Percentiles rank a stretch among this genome's conserved stretches.
Conservation (phyloP, 2,113 vertebrate genomes). For the Ophiodon elongatus region DNA sequence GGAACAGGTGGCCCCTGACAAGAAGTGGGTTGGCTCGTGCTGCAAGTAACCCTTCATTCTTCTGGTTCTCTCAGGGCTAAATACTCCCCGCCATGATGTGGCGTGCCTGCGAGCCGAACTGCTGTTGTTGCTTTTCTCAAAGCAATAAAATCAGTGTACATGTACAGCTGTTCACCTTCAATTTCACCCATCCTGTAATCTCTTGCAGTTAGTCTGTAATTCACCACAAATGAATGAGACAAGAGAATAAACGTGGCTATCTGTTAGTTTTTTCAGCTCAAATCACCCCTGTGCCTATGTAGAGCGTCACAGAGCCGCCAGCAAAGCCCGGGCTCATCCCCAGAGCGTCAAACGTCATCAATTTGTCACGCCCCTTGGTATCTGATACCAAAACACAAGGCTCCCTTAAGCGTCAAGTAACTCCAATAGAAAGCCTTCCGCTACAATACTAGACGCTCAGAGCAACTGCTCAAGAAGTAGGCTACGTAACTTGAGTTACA, state of each 20-base stretch:
- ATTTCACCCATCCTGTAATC: neutral
- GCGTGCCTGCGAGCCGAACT: slow-evolving; percentile 7
- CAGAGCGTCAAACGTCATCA: neutral
- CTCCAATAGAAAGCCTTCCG: too few species aligned
- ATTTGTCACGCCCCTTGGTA: neutral
- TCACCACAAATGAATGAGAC: neutral
- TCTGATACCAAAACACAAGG: too few species aligned
- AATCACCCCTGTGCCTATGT: neutral
- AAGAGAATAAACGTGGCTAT: neutral
- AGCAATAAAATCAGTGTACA: slow-evolving; percentile 21
- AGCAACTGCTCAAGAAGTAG: neutral
- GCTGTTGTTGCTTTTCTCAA: slow-evolving; percentile 30
- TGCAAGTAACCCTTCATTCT: slow-evolving; percentile 50
- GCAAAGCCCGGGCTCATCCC: neutral
- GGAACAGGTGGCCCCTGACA: slow-evolving; percentile 74
- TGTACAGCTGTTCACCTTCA: slow-evolving; percentile 37
- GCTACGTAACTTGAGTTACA: neutral
- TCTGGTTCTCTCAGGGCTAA: slow-evolving; percentile 17
- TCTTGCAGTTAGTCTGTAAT: neutral
- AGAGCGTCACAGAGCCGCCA: neutral
- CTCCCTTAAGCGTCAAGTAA: too few species aligned
- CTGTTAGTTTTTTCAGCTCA: neutral
- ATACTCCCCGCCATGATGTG: slow-evolving; percentile 24
- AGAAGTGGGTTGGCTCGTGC: slow-evolving; percentile 51
- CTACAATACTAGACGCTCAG: neutral